phyloP scores from a whole-genome alignment of 2,888 invertebrate genomes.

The Itoplectis maculator region DNA sequence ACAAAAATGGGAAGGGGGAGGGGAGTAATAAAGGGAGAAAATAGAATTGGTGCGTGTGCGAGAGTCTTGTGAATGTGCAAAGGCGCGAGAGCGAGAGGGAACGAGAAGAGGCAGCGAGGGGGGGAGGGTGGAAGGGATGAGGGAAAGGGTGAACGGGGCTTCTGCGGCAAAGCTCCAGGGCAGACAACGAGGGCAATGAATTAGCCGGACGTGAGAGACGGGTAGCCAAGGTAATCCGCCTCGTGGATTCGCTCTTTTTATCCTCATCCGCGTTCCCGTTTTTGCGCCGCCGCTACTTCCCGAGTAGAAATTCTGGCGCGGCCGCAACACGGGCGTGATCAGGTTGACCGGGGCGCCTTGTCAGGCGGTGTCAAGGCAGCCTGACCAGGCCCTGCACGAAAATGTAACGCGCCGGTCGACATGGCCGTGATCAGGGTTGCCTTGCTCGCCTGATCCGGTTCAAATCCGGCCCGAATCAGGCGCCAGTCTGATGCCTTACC shows the following conservation, averaged over 20 bases:
- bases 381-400: too few species aligned
- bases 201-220: slow-evolving; percentile 71
- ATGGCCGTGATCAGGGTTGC: too few species aligned
- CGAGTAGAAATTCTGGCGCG: too few species aligned
- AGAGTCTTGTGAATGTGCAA: not conserved
- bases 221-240: slow-evolving; percentile 71
- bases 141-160: slow-evolving; percentile 42
- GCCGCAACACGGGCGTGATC: too few species aligned
- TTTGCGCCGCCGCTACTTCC: slow-evolving; percentile 50
- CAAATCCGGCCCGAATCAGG: too few species aligned
- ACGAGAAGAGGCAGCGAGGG: slow-evolving; percentile 17
- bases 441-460: too few species aligned
- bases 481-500: too few species aligned
- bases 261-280: slow-evolving; percentile 61
- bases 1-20: slow-evolving; percentile 40
- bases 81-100: slow-evolving; percentile 27
- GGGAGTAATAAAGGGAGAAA: slow-evolving; percentile 19
- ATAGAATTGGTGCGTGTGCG: slow-evolving; percentile 10
- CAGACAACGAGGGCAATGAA: slow-evolving; percentile 71
- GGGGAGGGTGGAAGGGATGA: slow-evolving; percentile 6
- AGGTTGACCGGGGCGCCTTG: too few species aligned
- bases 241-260: slow-evolving; percentile 66
- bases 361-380: too few species aligned
- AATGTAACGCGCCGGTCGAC: too few species aligned
- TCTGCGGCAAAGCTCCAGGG: slow-evolving; percentile 52